Conservation (phyloP, 2,797 vertebrate genomes). For the Falco columbarius region DNA sequence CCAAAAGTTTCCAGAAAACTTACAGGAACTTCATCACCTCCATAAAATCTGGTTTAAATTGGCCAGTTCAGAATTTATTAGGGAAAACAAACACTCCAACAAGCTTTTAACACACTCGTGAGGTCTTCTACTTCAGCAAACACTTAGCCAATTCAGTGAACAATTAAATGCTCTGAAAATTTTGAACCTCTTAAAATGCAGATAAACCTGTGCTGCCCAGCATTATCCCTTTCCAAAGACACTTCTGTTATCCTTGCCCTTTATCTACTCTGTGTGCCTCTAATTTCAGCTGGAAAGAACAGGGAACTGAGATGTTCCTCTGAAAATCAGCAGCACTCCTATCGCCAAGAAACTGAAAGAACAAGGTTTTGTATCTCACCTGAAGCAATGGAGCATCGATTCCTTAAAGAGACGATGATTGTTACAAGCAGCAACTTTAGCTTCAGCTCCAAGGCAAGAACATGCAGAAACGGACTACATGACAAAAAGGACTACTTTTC, state of each 20-base stretch:
- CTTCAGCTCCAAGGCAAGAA: conserved; percentile 16
- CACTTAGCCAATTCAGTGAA: conserved; percentile 35
- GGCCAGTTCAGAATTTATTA: not conserved
- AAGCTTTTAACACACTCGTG: not conserved
- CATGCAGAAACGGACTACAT: not conserved
- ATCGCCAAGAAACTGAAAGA: not conserved
- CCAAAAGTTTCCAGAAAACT: not conserved
- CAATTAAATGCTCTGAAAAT: conserved; percentile 49
- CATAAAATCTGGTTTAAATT: conserved; percentile 18
- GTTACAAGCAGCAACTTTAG: not conserved
- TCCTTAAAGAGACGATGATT: not conserved
- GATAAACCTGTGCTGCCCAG: conserved; percentile 38
- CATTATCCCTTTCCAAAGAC: conserved; percentile 22
- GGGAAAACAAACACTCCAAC: conserved; percentile 34
- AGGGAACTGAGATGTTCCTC: conserved; percentile 17
- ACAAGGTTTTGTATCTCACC: conserved; percentile 42
- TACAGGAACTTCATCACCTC: not conserved
- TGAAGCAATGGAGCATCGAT: not conserved
- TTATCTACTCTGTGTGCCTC: conserved; percentile 4
- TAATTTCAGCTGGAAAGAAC: conserved; percentile 58
- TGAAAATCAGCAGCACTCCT: conserved; percentile 30
- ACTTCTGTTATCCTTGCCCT: conserved; percentile 52
- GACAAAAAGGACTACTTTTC: not conserved
- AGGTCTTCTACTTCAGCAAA: conserved; percentile 66
- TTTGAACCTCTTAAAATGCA: conserved; percentile 62